phyloP scores from a whole-genome alignment of 2,113 vertebrate genomes.

The Ophthalmolycus amberensis region DNA sequence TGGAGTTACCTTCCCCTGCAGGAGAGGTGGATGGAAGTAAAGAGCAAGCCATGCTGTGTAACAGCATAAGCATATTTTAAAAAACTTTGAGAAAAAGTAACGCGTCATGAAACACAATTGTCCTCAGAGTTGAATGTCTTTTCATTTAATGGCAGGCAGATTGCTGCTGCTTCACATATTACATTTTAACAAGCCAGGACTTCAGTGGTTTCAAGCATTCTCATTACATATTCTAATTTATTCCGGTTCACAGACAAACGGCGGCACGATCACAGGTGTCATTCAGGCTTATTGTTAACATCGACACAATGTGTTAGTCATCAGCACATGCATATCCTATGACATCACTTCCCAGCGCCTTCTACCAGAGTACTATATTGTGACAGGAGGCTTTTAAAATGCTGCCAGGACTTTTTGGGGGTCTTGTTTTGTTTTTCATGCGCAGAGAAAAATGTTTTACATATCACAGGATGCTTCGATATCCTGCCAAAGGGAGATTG shows the following conservation, averaged over 20 bases:
- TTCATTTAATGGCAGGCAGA: slow-evolving; percentile 1
- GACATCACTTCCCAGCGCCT: slow-evolving; percentile 74
- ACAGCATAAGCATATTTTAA: neutral
- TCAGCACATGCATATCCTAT: slow-evolving; percentile 71
- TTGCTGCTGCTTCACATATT: slow-evolving; percentile 13
- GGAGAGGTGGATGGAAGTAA: slow-evolving; percentile 40
- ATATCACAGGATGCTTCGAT: slow-evolving; percentile 66
- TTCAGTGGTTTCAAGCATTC: slow-evolving; percentile 17
- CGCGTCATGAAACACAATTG: neutral
- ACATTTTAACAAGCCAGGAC: slow-evolving; percentile 14
- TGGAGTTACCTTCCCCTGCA: slow-evolving; percentile 24
- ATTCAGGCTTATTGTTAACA: slow-evolving; percentile 50
- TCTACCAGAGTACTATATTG: slow-evolving; percentile 67
- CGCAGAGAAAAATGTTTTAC: slow-evolving; percentile 69
- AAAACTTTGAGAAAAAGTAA: neutral
- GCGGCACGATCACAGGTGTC: slow-evolving; percentile 64
- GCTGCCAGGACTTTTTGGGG: slow-evolving; percentile 61
- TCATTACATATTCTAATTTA: slow-evolving; percentile 59
- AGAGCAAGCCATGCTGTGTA: slow-evolving; percentile 9
- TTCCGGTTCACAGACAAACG: slow-evolving; percentile 48
- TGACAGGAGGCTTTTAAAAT: slow-evolving; percentile 71
- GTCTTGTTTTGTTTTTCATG: slow-evolving; percentile 67
- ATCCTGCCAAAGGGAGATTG: slow-evolving; percentile 30
- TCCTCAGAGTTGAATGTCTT: neutral
- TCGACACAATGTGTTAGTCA: slow-evolving; percentile 73